Conservation (phyloP, 2,113 vertebrate species). For the Ellobius talpinus region DNA sequence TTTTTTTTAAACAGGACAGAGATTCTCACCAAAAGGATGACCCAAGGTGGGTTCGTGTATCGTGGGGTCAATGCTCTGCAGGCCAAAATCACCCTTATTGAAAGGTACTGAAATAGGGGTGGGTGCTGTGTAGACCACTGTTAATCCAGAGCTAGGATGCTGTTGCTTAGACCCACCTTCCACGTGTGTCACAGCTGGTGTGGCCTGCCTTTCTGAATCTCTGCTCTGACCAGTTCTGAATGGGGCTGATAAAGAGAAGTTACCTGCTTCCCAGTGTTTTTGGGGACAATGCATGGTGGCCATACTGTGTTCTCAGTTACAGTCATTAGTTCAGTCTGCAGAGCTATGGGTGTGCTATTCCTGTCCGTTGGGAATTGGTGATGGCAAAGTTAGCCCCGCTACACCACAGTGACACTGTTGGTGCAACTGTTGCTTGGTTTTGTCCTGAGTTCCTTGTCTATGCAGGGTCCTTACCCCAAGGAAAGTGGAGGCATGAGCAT, state of each 20-base stretch:
- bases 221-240: no score
- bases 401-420: rapidly evolving
- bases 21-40: constrained; percentile 84
- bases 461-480: neutral
- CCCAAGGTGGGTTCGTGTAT: constrained; percentile 15
- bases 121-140: rapidly evolving
- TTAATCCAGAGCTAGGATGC: no score
- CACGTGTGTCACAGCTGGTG: rapidly evolving
- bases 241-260: neutral
- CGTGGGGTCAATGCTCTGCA: constrained; percentile 55
- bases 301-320: rapidly evolving
- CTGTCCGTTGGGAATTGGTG: neutral
- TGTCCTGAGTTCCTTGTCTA: neutral
- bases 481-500: neutral
- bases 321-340: neutral
- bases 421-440: neutral
- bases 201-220: neutral
- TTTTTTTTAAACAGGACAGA: constrained; percentile 82
- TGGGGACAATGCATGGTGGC: rapidly evolving
- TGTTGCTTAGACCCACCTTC: rapidly evolving
- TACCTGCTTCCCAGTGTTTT: neutral
- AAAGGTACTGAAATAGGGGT: constrained; percentile 81
- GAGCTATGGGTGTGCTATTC: neutral
- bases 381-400: rapidly evolving
- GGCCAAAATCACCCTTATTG: constrained; percentile 86